These are phyloP conservation scores for Melitaea cinxia DNA, from an alignment of 1,140 invertebrate genomes.

Conservation along the genomic window DNA sequence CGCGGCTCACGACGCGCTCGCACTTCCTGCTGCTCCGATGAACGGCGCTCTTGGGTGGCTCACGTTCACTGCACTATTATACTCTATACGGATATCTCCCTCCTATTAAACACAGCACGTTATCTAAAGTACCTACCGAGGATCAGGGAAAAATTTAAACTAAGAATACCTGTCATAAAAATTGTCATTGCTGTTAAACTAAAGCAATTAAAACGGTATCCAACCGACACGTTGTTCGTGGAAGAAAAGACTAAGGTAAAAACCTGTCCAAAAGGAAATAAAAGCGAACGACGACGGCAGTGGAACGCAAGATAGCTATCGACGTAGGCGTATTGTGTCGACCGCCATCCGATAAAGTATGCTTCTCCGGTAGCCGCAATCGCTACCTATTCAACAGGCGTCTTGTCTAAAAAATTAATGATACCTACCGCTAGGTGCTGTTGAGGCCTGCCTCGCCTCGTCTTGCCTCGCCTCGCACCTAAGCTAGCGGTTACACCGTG, in stretches of 20 bases:
- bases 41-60: slow-evolving; percentile 3
- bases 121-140: slow-evolving; percentile 8
- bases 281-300: slow-evolving; percentile 39
- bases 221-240: slow-evolving; percentile 19
- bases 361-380: slow-evolving; percentile 63
- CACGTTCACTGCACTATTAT: slow-evolving; percentile 7
- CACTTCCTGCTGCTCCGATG: slow-evolving; percentile 51
- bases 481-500: not conserved
- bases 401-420: slow-evolving; percentile 59
- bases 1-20: slow-evolving; percentile 30
- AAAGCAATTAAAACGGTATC: slow-evolving; percentile 14
- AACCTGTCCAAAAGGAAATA: slow-evolving; percentile 57
- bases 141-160: not conserved
- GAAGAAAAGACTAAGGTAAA: slow-evolving; percentile 37
- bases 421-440: slow-evolving; percentile 36
- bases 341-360: slow-evolving; percentile 60
- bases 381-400: slow-evolving; percentile 49
- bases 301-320: slow-evolving; percentile 52
- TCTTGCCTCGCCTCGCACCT: not conserved
- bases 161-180: slow-evolving; percentile 14
- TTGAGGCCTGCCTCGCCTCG: not conserved
- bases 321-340: slow-evolving; percentile 54
- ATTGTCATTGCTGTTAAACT: not conserved
- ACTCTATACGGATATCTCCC: slow-evolving; percentile 8
- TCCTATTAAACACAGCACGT: slow-evolving; percentile 4